A percentile compares a stretch with the other conserved stretches of the same genome.
These are phyloP conservation scores for Penaeus vannamei DNA, from an alignment of 1,140 invertebrate species.

Conservation along the genomic window DNA sequence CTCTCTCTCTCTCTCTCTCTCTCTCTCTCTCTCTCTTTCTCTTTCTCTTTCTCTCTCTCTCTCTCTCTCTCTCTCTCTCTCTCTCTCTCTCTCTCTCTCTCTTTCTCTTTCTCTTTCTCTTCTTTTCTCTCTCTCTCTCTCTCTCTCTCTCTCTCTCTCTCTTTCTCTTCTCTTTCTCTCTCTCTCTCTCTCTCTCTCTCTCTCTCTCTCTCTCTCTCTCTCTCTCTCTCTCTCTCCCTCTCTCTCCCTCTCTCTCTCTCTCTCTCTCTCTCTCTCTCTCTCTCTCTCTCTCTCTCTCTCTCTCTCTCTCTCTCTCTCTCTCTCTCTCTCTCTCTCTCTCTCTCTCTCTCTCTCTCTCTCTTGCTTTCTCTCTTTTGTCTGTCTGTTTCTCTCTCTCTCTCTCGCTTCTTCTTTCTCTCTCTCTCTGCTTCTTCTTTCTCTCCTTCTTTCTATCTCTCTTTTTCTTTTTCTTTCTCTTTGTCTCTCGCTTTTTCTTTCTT, in stretches of 20 bases:
- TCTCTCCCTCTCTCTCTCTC: slow-evolving; percentile 42
- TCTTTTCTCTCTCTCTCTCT: background rate
- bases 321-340: no score
- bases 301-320: no score
- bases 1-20: background rate
- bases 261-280: slow-evolving; percentile 38
- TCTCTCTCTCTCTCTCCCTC: slow-evolving; percentile 32
- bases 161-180: slow-evolving; percentile 22
- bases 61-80: background rate
- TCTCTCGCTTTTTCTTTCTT: no score
- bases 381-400: no score
- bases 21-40: background rate
- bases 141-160: no score
- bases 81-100: no score
- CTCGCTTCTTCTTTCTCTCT: no score
- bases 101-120: background rate
- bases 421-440: no score
- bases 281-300: background rate
- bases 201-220: slow-evolving; percentile 41
- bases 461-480: no score
- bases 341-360: no score
- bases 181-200: slow-evolving; percentile 43
- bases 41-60: background rate
- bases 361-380: no score
- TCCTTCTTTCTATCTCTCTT: no score